Conservation (phyloP, 2,797 vertebrate genomes). For the Paratrypauchen microcephalus region DNA sequence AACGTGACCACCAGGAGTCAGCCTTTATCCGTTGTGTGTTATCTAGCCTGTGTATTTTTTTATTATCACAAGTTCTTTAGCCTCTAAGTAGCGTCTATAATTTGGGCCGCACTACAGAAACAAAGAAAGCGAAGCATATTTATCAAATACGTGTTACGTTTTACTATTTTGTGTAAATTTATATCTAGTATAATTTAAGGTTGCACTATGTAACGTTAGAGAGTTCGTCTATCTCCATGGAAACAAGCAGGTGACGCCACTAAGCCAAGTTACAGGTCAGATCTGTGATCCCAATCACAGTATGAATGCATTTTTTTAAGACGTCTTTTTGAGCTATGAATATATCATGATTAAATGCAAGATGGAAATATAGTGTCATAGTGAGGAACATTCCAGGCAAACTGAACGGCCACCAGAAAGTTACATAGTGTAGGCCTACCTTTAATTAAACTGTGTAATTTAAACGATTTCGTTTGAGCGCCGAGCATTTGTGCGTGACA, state of each 20-base stretch:
- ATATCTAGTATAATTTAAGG: not conserved
- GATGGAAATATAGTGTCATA: too few species aligned
- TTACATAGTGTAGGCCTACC: not conserved
- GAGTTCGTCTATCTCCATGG: too few species aligned
- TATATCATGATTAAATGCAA: too few species aligned
- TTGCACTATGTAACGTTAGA: not conserved
- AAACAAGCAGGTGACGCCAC: too few species aligned
- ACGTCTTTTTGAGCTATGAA: too few species aligned
- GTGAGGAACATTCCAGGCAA: too few species aligned
- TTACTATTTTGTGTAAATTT: not conserved
- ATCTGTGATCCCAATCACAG: too few species aligned
- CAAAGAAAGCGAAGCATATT: not conserved
- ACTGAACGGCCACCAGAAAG: too few species aligned
- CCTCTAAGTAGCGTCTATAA: not conserved
- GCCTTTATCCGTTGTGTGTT: not conserved
- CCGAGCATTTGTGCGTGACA: not conserved
- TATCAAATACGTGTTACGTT: not conserved
- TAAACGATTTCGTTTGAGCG: not conserved
- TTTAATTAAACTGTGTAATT: not conserved
- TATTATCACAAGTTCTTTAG: not conserved
- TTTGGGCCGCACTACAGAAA: not conserved
- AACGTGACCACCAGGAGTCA: not conserved
- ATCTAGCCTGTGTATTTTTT: not conserved
- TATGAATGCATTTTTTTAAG: too few species aligned
- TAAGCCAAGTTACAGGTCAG: too few species aligned